Conservation (phyloP, 2,888 invertebrate genomes). For the Laspeyria flexula region DNA sequence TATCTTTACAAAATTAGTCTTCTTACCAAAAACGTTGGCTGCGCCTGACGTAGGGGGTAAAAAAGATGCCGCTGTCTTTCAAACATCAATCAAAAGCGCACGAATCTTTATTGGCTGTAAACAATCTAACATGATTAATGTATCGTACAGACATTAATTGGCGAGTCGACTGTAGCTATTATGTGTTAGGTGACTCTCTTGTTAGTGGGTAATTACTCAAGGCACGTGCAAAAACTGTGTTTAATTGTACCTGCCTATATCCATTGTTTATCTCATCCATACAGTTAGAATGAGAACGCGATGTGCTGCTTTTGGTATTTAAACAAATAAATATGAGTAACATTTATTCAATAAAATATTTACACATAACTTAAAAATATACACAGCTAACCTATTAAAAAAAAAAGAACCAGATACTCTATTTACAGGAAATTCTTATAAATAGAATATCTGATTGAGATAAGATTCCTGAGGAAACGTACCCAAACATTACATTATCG, state of each 20-base stretch:
- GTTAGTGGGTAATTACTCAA: conserved; percentile 48
- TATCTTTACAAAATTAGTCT: no score
- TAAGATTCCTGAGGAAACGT: no score
- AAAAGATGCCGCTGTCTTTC: conserved; percentile 23
- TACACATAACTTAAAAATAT: no score
- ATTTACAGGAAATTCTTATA: no score
- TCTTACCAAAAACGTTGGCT: no score
- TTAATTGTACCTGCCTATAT: conserved; percentile 33
- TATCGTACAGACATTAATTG: conserved; percentile 57
- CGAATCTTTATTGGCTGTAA: conserved; percentile 41
- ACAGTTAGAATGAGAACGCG: conserved; percentile 23
- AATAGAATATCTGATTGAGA: no score
- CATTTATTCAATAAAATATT: no score
- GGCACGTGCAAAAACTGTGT: conserved; percentile 41
- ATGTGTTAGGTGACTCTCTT: conserved; percentile 40
- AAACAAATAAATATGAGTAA: no score
- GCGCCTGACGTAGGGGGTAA: neutral
- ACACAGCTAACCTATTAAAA: no score
- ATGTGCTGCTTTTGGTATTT: conserved; percentile 27
- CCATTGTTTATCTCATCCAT: conserved; percentile 41
- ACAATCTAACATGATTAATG: conserved; percentile 60
- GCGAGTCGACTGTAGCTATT: conserved; percentile 33
- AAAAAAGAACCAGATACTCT: no score
- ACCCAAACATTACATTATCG: no score
- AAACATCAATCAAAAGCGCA: conserved; percentile 48